Base-by-base conservation (phyloP, 2,113 vertebrate species). In the Gadus macrocephalus region DNA sequence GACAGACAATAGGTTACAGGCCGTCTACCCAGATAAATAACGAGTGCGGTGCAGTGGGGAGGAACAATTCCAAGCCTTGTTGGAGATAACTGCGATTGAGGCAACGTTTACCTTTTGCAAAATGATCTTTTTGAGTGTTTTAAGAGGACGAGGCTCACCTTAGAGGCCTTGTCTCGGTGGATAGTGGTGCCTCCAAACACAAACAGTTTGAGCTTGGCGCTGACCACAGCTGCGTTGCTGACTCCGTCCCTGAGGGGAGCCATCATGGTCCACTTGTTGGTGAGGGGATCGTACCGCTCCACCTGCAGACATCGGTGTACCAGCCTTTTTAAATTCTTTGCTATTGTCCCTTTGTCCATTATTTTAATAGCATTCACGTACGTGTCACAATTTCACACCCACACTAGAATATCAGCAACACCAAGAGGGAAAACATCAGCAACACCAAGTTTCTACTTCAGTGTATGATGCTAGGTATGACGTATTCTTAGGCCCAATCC, bases 191-290 rank as follows among this genome's bases (percentile, higher is more conserved):
- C 95, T 0, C 96, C 96, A 0, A 98, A 98, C 2, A 96, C 96
- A 5, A 96, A 98, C 3, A 98, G 95, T 75, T 96, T 96, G 5
- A 96, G 91, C 79, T 93, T 92, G 79, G 96, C 96, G 0, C 96
- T 98, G 76, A 98, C 96, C 67, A 98, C 96, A 0, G 96, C 96
- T 0, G 96, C 96, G 0, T 98, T 98, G 88, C 96, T 98, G 73
- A 98, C 96, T 0, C 96, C 96, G 0, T 98, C 94, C 71, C 94
- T 78, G 68, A 98, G 67, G 0, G 95, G 96, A 31, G 96, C 95
- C 90, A 96, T 93, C 95, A 98, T 97, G 0, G 88, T 92, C 96
- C 96, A 98, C 64, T 96, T 95, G 87, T 98, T 97, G 72, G 90
- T 85, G 1, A 89, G 53, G 0, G 96, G 95, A 78, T 97, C 93